Base-by-base conservation (phyloP, 2,113 vertebrate genomes). In the Sebastes schlegelii region DNA sequence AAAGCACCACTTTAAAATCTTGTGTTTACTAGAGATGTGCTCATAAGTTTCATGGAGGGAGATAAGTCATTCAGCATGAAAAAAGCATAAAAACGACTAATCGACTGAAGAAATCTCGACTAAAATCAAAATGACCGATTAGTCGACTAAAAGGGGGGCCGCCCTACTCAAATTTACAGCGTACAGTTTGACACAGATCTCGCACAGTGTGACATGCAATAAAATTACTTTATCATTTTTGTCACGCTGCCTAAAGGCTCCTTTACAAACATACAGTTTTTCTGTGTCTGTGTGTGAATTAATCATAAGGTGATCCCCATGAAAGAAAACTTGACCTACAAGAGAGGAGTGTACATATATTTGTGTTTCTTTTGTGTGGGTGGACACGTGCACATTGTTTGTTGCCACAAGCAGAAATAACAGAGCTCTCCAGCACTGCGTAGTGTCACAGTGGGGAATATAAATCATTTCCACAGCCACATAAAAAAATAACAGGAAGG, bases 391-490 rank as follows among this genome's bases (percentile, higher is more conserved):
- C 45, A 64, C 17, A 51, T 0, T 51, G 61, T 71, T 79, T 26
- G 26, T 26, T 26, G 74, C 49, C 49, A 19, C 58, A 17, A 74
- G 76, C 1, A 8, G 8, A 77, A 16, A 60, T 10, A 60, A n/a
- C 23, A 9, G 12, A 9, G n/a, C n/a, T 55, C 48, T 34, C 43
- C 19, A 43, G 23, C 11, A 1, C 2, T 6, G n/a, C 19, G 54
- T 34, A 55, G 34, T 58, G 45, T 66, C 73, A 55, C 9, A 17
- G 5, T 40, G 11, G 26, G 62, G 26, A 26, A 49, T 11, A 83
- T 82, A 43, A 84, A 80, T 82, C 1, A 65, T 73, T 63, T 78
- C 73, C 17, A 72, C 54, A 51, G 54, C 51, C 14, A 60, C n/a
- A 72, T 79, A 57, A 49, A 79, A 77, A 73, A 75, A 74, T 80